phyloP scores from a whole-genome alignment of 2,888 invertebrate genomes.

The Pyrgus malvae region DNA sequence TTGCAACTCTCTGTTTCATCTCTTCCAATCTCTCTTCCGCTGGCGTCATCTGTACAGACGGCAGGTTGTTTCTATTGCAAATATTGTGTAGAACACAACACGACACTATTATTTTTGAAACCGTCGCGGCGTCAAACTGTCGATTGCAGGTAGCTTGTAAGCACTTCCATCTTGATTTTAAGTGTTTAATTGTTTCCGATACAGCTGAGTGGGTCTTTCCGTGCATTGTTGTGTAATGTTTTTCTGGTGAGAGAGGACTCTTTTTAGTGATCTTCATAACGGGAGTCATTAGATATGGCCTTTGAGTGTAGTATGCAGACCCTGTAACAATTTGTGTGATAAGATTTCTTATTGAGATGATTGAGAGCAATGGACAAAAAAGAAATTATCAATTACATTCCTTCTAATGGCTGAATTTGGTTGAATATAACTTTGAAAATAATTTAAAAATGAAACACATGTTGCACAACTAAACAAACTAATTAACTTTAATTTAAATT shows the following conservation, averaged over 20 bases:
- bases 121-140: conserved; percentile 62
- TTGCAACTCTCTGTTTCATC: conserved; percentile 73
- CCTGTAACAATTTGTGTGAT: conserved; percentile 46
- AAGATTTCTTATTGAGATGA: too few relatives aligned
- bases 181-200: conserved; percentile 63
- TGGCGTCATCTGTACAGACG: conserved; percentile 57
- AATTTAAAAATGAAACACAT: too few relatives aligned
- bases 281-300: conserved; percentile 66
- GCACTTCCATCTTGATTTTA: conserved; percentile 73
- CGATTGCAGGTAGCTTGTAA: conserved; percentile 69
- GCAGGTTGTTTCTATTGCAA: conserved; percentile 53
- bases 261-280: conserved; percentile 71
- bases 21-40: conserved; percentile 65
- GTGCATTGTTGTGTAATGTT: conserved; percentile 65
- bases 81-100: conserved; percentile 69
- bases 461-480: too few relatives aligned
- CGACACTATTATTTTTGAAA: conserved; percentile 61
- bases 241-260: conserved; percentile 67
- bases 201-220: conserved; percentile 51
- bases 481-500: too few relatives aligned
- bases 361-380: too few relatives aligned
- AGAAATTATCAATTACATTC: too few relatives aligned
- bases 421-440: too few relatives aligned
- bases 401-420: too few relatives aligned
- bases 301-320: conserved; percentile 64